These are phyloP conservation scores for Polyommatus iphigenia DNA, from an alignment of 2,888 invertebrate genomes.

Conservation along the genomic window DNA sequence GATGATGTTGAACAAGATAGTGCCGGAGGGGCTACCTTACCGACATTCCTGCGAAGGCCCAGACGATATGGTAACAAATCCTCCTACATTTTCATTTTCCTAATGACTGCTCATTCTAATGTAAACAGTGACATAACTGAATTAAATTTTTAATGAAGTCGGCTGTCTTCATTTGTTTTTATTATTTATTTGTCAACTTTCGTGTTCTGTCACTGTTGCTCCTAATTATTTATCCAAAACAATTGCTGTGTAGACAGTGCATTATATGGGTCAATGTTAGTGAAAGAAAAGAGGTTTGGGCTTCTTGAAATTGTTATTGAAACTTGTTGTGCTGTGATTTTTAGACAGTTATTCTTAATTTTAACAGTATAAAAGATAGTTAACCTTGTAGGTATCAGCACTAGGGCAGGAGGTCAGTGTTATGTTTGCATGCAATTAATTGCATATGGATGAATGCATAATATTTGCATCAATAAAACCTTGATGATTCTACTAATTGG, in stretches of 20 bases:
- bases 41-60: conserved; percentile 99
- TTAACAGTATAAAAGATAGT: neutral
- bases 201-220: conserved; percentile 17
- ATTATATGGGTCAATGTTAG: conserved; percentile 9
- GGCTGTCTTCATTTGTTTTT: conserved; percentile 20
- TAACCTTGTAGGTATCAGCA: neutral
- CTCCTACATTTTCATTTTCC: neutral
- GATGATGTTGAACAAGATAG: conserved; percentile 99
- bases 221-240: conserved; percentile 20
- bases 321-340: neutral
- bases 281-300: neutral
- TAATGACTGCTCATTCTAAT: conserved; percentile 25
- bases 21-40: conserved; percentile 97
- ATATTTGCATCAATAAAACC: neutral
- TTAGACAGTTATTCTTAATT: neutral
- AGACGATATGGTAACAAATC: conserved; percentile 94
- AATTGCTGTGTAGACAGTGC: neutral
- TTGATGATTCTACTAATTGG: neutral
- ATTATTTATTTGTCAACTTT: conserved; percentile 29
- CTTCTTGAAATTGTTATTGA: neutral
- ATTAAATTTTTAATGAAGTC: conserved; percentile 28
- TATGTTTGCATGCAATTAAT: conserved; percentile 20
- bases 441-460: conserved; percentile 19
- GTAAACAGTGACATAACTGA: conserved; percentile 31
- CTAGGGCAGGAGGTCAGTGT: conserved; percentile 20